phyloP scores from a whole-genome alignment of 2,113 vertebrate species.

The Polyodon spathula region DNA sequence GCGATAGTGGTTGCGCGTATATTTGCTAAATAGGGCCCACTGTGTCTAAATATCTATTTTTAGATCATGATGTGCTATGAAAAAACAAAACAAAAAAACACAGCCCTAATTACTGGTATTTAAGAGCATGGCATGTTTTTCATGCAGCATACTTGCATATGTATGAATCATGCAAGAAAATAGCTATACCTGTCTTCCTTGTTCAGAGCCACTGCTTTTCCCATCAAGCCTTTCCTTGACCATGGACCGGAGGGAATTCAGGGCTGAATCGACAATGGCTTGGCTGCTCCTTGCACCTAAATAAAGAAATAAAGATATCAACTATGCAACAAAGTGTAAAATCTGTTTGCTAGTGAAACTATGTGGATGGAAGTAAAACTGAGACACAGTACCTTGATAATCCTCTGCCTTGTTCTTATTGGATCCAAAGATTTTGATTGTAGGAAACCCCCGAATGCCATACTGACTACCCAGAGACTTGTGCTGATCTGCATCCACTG shows the following conservation, averaged over 20 bases:
- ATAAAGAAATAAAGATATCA: not conserved
- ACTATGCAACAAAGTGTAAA: no score
- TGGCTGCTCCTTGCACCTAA: conserved; percentile 81
- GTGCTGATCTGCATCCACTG: conserved; percentile 87
- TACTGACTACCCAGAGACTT: conserved; percentile 85
- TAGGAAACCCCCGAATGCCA: conserved; percentile 84
- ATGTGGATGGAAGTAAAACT: no score
- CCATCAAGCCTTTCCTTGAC: conserved; percentile 83
- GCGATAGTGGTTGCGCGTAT: no score
- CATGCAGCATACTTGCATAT: not conserved
- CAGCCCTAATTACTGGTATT: no score
- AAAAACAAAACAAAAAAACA: no score
- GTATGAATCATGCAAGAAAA: not conserved
- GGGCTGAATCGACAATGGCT: conserved; percentile 80
- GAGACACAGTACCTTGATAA: conserved; percentile 71
- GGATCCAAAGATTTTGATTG: conserved; percentile 90
- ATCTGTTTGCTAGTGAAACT: no score
- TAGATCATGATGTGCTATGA: no score
- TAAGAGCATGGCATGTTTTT: not conserved
- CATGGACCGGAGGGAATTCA: conserved; percentile 66
- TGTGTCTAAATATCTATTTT: no score
- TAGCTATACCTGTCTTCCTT: conserved; percentile 66
- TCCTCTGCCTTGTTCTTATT: conserved; percentile 92
- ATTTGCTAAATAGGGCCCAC: no score
- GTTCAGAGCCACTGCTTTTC: conserved; percentile 63